Evolutionary conservation across 2,113 vertebrate genomes (phyloP), one percentile per base, ranked within the genome.

Genomic region (Shinisaurus crocodilurus): DNA sequence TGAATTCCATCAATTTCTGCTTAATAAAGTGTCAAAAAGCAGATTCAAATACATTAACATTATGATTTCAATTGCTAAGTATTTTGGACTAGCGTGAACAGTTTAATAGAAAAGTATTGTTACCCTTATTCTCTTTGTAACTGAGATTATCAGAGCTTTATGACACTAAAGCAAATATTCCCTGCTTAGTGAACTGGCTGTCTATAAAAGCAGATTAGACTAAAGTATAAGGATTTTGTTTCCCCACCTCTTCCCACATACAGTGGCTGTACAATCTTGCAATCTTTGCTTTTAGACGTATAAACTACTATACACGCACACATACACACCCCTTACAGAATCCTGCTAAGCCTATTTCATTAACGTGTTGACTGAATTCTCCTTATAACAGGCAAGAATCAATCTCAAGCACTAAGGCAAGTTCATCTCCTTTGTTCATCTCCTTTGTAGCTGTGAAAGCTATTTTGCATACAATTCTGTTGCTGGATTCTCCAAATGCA

Each of bases 131-230:
- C 32, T 34, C 27, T 81, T 37, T 54, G 6, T 60, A 82, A 60
- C 18, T 23, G 34, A 74, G 70, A 25, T n/a, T 3, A 23, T 72
- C 34, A 74, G 48, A n/a, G 12, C 50, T 79, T 69, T 0, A 67
- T 1, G 57, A 69, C 13, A 37, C n/a, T 65, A 65, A 40, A 37
- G 25, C 50, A 37, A 16, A 70, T 32, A 29, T 16, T 69, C 89
- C 57, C 48, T 74, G 18, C n/a, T 29, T 40, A 75, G 50, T n/a
- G 40, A 76, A 20, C 5, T 85, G 87, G 72, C 3, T 60, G 85
- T 89, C 76, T 6, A 85, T 91, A 25, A 65, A 7, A 13, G 32
- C 70, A 87, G 67, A 85, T 82, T n/a, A 79, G 65, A 54, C 27
- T 69, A 89, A 7, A 32, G 45, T 27, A 82, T 37, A 76, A 9